Evolutionary conservation across 2,113 vertebrate species (phyloP).

Genomic region (Microtus oregoni): DNA sequence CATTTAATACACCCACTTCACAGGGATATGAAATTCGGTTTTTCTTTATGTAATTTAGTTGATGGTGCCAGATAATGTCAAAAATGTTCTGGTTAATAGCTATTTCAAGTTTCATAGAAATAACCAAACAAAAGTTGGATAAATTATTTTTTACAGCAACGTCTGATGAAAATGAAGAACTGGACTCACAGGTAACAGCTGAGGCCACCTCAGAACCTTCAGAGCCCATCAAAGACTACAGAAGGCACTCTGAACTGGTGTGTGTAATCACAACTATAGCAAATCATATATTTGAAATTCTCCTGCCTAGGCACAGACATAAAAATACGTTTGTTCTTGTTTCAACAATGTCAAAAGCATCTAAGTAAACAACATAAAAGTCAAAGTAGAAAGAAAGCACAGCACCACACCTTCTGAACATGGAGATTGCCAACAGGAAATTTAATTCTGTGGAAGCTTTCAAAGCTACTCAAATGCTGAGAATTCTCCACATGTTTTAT

Average conservation of each 20-base stretch:
- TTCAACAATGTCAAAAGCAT: constrained; percentile 28
- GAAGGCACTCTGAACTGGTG: not conserved
- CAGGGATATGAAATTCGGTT: constrained; percentile 70
- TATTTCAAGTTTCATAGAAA: constrained; percentile 61
- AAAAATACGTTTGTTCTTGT: constrained; percentile 24
- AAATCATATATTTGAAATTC: constrained; percentile 46
- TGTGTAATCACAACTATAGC: not conserved
- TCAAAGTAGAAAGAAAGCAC: constrained; percentile 52
- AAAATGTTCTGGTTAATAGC: constrained; percentile 73
- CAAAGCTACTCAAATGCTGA: constrained; percentile 24
- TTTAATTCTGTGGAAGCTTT: constrained; percentile 24
- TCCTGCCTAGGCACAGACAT: not conserved
- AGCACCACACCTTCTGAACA: not conserved
- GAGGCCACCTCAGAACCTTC: not conserved
- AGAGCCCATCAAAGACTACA: not conserved
- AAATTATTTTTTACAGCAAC: constrained; percentile 44
- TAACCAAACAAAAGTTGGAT: constrained; percentile 60
- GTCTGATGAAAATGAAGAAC: not conserved
- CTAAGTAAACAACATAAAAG: constrained; percentile 44
- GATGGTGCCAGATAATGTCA: constrained; percentile 71
- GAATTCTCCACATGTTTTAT: constrained; percentile 27
- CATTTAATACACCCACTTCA: constrained; percentile 78
- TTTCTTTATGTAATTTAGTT: constrained; percentile 76
- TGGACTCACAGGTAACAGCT: not conserved
- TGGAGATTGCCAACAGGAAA: constrained; percentile 22